Evolutionary conservation across 1,140 invertebrate genomes (phyloP).

Genomic region (Anoplolepis gracilipes): DNA sequence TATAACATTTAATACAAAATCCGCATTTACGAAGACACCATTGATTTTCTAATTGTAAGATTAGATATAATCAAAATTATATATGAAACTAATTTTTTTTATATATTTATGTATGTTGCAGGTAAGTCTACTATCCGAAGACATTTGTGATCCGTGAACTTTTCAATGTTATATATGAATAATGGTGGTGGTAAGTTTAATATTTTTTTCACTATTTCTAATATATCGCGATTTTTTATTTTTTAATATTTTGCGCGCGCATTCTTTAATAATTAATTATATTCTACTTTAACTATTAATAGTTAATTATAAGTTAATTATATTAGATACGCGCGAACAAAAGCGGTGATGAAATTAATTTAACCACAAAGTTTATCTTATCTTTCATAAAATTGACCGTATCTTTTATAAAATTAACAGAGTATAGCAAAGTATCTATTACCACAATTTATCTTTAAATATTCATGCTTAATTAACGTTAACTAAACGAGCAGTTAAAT

Average conservation of each 20-base stretch:
- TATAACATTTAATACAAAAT: background rate
- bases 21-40: background rate
- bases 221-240: background rate
- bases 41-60: background rate
- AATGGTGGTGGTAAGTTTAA: slow-evolving; percentile 4
- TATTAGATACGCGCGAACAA: background rate
- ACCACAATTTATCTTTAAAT: slow-evolving; percentile 31
- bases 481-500: slow-evolving; percentile 34
- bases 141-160: background rate
- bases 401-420: background rate
- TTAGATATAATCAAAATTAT: background rate
- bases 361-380: background rate
- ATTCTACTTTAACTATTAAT: background rate
- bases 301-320: too few relatives aligned
- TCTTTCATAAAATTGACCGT: background rate
- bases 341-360: background rate
- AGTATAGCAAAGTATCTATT: background rate
- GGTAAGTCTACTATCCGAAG: slow-evolving; percentile 21
- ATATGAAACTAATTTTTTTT: background rate
- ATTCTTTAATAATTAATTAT: background rate
- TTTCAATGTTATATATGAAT: background rate
- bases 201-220: slow-evolving; percentile 6
- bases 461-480: slow-evolving; percentile 57
- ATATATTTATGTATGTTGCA: slow-evolving; percentile 42
- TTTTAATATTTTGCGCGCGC: background rate